Conservation (phyloP, 2,113 vertebrate species). For the Paralichthys olivaceus region DNA sequence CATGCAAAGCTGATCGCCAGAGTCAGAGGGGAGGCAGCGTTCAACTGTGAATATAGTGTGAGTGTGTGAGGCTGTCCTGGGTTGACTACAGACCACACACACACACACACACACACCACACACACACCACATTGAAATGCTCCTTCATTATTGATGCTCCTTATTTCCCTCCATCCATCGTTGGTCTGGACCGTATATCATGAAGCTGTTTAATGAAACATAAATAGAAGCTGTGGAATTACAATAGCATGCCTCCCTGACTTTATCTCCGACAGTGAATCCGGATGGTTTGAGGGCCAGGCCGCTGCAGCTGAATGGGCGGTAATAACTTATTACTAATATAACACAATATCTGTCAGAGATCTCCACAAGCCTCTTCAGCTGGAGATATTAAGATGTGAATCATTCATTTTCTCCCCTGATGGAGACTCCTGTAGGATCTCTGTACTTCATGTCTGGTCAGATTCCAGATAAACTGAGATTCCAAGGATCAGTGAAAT, state of each 20-base stretch:
- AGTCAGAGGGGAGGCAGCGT: conserved; percentile 34
- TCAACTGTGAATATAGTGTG: neutral
- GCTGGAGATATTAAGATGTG: conserved; percentile 55
- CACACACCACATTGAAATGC: conserved; percentile 1
- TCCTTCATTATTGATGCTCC: conserved; percentile 65
- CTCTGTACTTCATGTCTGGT: conserved; percentile 63
- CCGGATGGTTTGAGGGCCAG: conserved; percentile 27
- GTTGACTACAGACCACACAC: conserved; percentile 3
- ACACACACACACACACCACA: neutral
- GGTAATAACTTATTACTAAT: conserved; percentile 46
- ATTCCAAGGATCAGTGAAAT: conserved; percentile 60
- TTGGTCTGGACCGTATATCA: conserved; percentile 46
- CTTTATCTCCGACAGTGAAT: conserved; percentile 48
- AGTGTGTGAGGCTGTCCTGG: neutral
- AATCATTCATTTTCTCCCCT: conserved; percentile 57
- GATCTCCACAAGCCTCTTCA: conserved; percentile 47
- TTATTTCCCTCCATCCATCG: conserved; percentile 58
- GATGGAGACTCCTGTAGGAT: conserved; percentile 55
- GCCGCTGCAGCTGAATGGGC: conserved; percentile 9
- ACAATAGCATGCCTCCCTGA: conserved; percentile 60
- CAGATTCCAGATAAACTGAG: conserved; percentile 15
- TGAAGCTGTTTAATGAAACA: conserved; percentile 77
- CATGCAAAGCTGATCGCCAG: conserved; percentile 32
- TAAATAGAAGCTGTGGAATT: conserved; percentile 62
- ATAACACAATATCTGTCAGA: conserved; percentile 47